Percentiles rank a stretch among this genome's conserved stretches.
Evolutionary conservation across 2,888 invertebrate species (phyloP).

Genomic region (Mactromeris polynyma): DNA sequence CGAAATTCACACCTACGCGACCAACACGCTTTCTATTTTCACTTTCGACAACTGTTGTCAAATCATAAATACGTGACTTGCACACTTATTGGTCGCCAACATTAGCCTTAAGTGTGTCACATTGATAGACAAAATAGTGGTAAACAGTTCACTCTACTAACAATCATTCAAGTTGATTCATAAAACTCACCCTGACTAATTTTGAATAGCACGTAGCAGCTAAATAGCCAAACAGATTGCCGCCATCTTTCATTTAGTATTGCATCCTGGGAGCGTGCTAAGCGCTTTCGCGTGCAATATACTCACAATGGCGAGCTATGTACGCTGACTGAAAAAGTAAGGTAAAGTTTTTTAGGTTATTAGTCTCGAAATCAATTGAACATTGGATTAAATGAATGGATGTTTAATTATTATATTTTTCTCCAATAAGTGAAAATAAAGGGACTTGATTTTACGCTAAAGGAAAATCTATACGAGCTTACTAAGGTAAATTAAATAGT

Average conservation of each 20-base stretch:
- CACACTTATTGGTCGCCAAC: background rate
- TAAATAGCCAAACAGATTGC: slow-evolving; percentile 47
- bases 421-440: slow-evolving; percentile 24
- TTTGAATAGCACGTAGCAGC: slow-evolving; percentile 41
- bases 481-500: slow-evolving; percentile 8
- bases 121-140: background rate
- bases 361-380: background rate
- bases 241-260: slow-evolving; percentile 70
- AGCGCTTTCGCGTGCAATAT: slow-evolving; percentile 47
- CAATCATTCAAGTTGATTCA: slow-evolving; percentile 38
- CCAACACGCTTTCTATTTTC: slow-evolving; percentile 20
- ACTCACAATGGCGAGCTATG: slow-evolving; percentile 72
- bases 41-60: slow-evolving; percentile 13
- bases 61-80: background rate
- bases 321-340: slow-evolving; percentile 12
- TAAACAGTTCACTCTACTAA: background rate
- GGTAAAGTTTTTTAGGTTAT: slow-evolving; percentile 20
- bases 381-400: slow-evolving; percentile 18
- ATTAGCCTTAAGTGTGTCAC: background rate
- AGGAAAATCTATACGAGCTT: background rate
- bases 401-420: slow-evolving; percentile 14
- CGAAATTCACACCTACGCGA: background rate
- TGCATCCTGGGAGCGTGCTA: slow-evolving; percentile 69
- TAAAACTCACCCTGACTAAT: slow-evolving; percentile 59
- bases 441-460: slow-evolving; percentile 13